Base-by-base conservation (phyloP, 53 echinoderm and acorn worm species). In the Paelopatides confundens region DNA sequence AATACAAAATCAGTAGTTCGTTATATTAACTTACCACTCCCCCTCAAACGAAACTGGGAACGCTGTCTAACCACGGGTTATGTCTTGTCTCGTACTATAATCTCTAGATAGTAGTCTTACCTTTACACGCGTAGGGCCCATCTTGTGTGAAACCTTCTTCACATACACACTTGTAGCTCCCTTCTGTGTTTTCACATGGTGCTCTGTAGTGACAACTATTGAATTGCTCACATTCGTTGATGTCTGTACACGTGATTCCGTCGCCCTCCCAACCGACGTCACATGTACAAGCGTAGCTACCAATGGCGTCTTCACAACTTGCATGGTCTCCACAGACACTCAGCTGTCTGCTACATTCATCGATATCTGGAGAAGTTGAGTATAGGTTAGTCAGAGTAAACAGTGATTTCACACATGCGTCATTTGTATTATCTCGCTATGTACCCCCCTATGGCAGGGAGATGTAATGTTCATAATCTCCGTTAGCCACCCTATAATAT, bases 271-370 rank as follows among this genome's bases (percentile, higher is more conserved):
- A 95, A 1, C 95, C 95, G 13, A 3, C 5, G 3, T 51, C 66
- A 84, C 96, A 96, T 0, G 76, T 54, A n/a, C 96, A 94, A n/a
- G 40, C 38, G 43, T 82, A 96, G 58, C 88, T 88, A 12, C 89
- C 92, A 15, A 38, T 74, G 14, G 66, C 84, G 82, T 96, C 90
- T 13, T 70, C 94, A 35, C 96, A 96, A 3, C 24, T 51, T 0
- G 92, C 86, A 33, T 92, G 68, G 21, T 35, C 62, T 66, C 85
- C 84, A 43, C 96, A 96, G 31, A 65, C 43, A 65, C 82, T 65
- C 6, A 50, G 4, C 51, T 79, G 69, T 7, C 65, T 35, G 12
- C 69, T 64, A 68, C 96, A 96, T 63, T 95, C 95, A 86, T 95
- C 65, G 10, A 93, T 64, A 36, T 95, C 93, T 90, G 83, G 43